Percentiles rank a stretch among this genome's conserved stretches.
phyloP scores from a whole-genome alignment of 2,888 invertebrate genomes.

The Pollenia labialis region DNA sequence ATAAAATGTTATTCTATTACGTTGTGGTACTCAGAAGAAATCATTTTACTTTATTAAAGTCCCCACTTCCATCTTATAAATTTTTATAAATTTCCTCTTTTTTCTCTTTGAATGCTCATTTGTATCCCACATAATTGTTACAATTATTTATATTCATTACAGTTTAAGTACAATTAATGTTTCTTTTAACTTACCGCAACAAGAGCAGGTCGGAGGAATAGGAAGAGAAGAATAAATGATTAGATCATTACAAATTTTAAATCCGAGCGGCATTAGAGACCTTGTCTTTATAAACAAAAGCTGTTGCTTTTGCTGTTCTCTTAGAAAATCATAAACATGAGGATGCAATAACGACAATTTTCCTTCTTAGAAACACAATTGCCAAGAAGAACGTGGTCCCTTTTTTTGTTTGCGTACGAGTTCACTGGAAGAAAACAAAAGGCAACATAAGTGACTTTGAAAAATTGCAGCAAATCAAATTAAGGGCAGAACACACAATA shows the following conservation, averaged over 20 bases:
- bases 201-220: neutral
- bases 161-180: conserved; percentile 43
- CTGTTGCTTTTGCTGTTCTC: neutral
- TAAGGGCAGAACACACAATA: conserved; percentile 63
- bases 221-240: neutral
- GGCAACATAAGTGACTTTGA: conserved; percentile 72
- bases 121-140: conserved; percentile 37
- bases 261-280: conserved; percentile 2
- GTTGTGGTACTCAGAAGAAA: neutral
- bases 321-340: conserved; percentile 51
- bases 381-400: conserved; percentile 9
- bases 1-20: no score
- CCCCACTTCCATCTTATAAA: neutral
- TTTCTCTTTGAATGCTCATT: neutral
- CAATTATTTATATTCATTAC: conserved; percentile 56
- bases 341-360: conserved; percentile 60
- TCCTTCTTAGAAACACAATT: conserved; percentile 31
- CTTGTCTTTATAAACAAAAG: neutral
- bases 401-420: neutral
- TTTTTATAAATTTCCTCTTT: neutral
- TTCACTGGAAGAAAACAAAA: conserved; percentile 51
- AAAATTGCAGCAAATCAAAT: conserved; percentile 73
- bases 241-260: conserved; percentile 45
- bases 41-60: neutral
- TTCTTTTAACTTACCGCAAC: conserved; percentile 25